Base-by-base conservation (phyloP, 64 coral and sea anemone genomes). In the Stichodactyla mertensii region DNA sequence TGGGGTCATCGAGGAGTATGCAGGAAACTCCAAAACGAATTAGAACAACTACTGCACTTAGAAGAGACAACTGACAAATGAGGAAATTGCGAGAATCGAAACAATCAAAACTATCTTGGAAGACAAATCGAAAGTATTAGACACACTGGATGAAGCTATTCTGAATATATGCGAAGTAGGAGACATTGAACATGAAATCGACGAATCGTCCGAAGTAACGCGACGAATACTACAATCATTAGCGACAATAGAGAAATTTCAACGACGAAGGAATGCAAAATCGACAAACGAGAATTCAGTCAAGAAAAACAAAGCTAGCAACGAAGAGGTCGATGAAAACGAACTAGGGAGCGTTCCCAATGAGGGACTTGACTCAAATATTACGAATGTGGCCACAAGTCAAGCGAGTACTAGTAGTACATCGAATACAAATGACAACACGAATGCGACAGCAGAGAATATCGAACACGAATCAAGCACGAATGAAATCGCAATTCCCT, bases 121-220 rank as follows among this genome's bases (percentile, higher is more conserved):
- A 54, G 16, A 16, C 71, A 86, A 74, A 6, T 54, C 31, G 24
- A 55, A 1, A 7, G 20, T 70, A 62, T 77, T 18, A 24, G 28
- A 16, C 54, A 55, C 67, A 19, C 24, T 55, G 1, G 85, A 86
- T 8, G 64, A 86, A 55, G 85, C 61, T 61, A 62, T 85, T 64
- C 45, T 85, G 36, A 16, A 55, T 16, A 10, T 84, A 57, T 56
- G 6, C 27, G 59, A 18, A 54, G 19, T 84, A 56, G 82, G 28
- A 5, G 78, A 80, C 18, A 80, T 6, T 51, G n/a, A 31, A 80
- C 80, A 82, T 16, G 80, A 82, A 4, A 82, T 82, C 13, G 51
- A 85, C 6, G 83, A 64, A 20, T 15, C 13, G 16, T 0, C 16
- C 14, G 61, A 64, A 20, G 61, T 64, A 19, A 19, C 61, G 5